A percentile compares a stretch with the other conserved stretches of the same genome.
Evolutionary conservation across 1,140 invertebrate genomes (phyloP).

Genomic region (Latrodectus geometricus): DNA sequence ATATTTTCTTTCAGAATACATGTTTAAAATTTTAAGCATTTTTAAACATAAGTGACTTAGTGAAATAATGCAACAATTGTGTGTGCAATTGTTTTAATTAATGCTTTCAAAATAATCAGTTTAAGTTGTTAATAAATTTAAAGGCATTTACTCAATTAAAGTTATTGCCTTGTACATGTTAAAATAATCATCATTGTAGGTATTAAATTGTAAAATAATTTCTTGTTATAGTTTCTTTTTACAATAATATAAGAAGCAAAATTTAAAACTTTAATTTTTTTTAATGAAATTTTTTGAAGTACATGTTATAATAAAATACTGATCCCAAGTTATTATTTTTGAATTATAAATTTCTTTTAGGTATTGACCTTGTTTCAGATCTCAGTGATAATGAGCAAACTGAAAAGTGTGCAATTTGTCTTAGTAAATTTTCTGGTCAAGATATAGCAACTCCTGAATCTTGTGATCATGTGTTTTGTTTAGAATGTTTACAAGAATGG

Average conservation of each 20-base stretch:
- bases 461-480: constrained; percentile 90
- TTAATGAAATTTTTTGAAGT: not conserved
- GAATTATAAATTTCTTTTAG: constrained; percentile 5
- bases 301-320: not conserved
- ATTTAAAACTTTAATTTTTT: not conserved
- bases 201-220: not conserved
- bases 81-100: not conserved
- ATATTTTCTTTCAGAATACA: too few relatives aligned
- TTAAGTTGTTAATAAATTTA: too few relatives aligned
- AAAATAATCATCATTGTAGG: not conserved
- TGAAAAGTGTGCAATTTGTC: constrained; percentile 82
- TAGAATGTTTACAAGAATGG: constrained; percentile 91
- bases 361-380: constrained; percentile 17
- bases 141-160: too few relatives aligned
- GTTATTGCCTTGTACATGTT: not conserved
- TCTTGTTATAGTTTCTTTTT: not conserved
- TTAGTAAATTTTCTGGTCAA: constrained; percentile 74
- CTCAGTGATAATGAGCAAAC: constrained; percentile 69
- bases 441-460: constrained; percentile 84
- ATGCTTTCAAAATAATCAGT: too few relatives aligned
- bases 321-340: not conserved
- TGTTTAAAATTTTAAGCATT: too few relatives aligned
- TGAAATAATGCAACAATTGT: too few relatives aligned
- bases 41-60: too few relatives aligned
- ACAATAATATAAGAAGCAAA: not conserved